phyloP scores from a whole-genome alignment of 2,797 vertebrate species.

The Merluccius polli region DNA sequence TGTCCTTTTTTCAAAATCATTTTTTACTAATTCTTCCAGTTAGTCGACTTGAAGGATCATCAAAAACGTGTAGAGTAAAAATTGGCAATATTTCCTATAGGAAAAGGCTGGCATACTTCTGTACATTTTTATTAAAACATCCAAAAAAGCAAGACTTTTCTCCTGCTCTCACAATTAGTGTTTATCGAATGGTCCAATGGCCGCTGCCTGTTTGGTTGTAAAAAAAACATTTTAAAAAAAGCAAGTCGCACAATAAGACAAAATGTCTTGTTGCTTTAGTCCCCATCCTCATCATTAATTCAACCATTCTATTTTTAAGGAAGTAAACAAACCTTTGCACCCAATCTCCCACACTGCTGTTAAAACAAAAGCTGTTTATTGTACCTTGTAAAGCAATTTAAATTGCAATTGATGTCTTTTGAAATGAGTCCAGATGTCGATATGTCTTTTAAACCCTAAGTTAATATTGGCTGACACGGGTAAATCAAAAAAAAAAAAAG shows the following conservation, averaged over 20 bases:
- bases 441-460: background rate
- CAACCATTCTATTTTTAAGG: background rate
- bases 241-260: background rate
- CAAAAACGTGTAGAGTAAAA: background rate
- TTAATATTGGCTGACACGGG: background rate
- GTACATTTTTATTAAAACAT: background rate
- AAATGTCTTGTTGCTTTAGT: background rate
- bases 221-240: background rate
- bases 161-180: background rate
- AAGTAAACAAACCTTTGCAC: background rate
- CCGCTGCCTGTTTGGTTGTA: background rate
- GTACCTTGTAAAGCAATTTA: background rate
- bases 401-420: background rate
- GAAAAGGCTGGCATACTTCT: background rate
- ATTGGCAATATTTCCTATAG: background rate
- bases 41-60: background rate
- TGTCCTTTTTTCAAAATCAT: too few relatives aligned
- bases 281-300: background rate
- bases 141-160: background rate
- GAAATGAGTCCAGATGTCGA: background rate
- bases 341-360: conserved; percentile 1
- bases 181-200: background rate
- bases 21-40: background rate
- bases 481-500: background rate
- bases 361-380: background rate